Percentiles rank a stretch among this genome's conserved stretches.
These are phyloP conservation scores for Drosophila nasuta DNA, from an alignment of 1,140 invertebrate species.

Conservation along the genomic window DNA sequence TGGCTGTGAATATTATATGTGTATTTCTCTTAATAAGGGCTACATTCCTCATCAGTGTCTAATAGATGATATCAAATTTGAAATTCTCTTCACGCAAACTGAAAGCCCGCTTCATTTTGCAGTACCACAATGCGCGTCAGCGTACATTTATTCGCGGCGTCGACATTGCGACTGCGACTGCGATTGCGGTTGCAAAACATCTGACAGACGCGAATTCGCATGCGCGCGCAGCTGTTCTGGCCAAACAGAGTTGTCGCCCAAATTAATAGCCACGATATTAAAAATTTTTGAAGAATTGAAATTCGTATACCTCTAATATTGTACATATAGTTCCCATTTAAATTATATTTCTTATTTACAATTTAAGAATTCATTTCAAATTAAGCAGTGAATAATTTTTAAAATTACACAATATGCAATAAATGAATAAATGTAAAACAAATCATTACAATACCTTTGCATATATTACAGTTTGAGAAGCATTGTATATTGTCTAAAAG, in stretches of 20 bases:
- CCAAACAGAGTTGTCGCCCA: conserved; percentile 17
- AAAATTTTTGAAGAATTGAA: background rate
- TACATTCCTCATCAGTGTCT: background rate
- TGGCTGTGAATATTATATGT: conserved; percentile 2
- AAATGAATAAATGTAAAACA: background rate
- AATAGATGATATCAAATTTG: background rate
- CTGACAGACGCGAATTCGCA: conserved; percentile 45
- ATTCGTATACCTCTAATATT: background rate
- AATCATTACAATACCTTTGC: background rate
- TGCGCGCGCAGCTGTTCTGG: conserved; percentile 37
- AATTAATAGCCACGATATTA: background rate
- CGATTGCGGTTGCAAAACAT: conserved; percentile 39
- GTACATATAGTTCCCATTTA: background rate
- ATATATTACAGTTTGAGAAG: background rate
- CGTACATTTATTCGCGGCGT: conserved; percentile 28
- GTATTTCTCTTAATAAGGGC: conserved; percentile 1
- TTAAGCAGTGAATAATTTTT: background rate
- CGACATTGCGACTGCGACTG: conserved; percentile 46
- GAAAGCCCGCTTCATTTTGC: conserved; percentile 28
- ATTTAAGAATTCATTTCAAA: too few species aligned
- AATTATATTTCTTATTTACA: background rate
- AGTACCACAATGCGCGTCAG: conserved; percentile 14
- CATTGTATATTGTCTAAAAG: background rate
- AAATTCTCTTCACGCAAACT: conserved; percentile 25
- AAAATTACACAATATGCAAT: background rate